Base-by-base conservation (phyloP, 2,113 vertebrate genomes). In the Rattus norvegicus region DNA sequence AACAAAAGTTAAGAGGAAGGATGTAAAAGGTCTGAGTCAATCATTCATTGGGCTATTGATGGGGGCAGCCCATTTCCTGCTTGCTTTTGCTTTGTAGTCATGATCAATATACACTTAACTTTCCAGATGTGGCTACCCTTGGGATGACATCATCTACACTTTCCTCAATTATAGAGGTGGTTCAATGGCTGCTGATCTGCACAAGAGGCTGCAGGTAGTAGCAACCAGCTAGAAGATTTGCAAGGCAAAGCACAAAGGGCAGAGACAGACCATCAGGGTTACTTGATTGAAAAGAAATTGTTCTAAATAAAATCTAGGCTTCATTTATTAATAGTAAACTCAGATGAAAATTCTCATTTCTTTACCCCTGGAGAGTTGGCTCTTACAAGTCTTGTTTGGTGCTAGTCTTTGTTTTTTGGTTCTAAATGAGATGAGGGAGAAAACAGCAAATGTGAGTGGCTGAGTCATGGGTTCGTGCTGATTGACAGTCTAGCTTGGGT, bases 401-500 rank as follows among this genome's bases (percentile, higher is more conserved):
- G 75, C 12, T 79, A 59, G 36, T 59, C 52, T 90, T 88, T 97
- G 97, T 89, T 97, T 90, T 96, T 97, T 39, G 84, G 91, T 94
- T 95, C 87, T 36, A 30, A 39, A 84, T 20, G 49, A 47, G 90
- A 39, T 69, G 80, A 95, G 69, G 56, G 24, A 89, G 95, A 84
- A 70, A 90, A 77, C 33, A 69, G 84, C 90, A 84, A 95, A 97
- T 91, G 52, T 95, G 90, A 96, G 91, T 33, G 95, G 61, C 20
- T 47, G 52, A 59, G 43, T 81, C 67, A 73, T 2, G 17, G 95
- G 96, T 96, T 94, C 92, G 93, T 94, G 97, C 89, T 95, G 86
- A 98, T 97, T 96, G 96, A 95, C 84, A 96, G 33, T 97, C 92
- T 88, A 63, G 93, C 94, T 97, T 95, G 90, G 93, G 96, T 96